A percentile compares a stretch with the other conserved stretches of the same genome.
Conservation (phyloP, 1,140 invertebrate genomes). For the Tetraneura akinire region DNA sequence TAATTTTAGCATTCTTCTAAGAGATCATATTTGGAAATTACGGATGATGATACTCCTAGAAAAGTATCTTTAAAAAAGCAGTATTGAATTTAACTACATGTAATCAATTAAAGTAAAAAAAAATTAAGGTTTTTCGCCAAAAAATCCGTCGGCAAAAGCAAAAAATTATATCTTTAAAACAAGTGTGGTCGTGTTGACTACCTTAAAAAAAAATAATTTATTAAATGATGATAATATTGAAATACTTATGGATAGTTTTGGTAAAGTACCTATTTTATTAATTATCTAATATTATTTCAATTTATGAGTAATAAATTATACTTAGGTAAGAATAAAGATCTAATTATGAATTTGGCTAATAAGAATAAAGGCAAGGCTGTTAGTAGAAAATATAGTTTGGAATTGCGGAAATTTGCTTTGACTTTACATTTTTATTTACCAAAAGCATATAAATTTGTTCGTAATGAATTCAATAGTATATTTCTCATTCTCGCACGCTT, state of each 20-base stretch:
- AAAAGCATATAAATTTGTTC: conserved; percentile 10
- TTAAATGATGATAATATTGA: background rate
- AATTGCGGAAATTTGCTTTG: background rate
- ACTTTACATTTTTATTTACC: background rate
- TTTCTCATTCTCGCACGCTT: conserved; percentile 7
- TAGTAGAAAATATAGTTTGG: background rate
- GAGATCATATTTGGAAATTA: too few species aligned
- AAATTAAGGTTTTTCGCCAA: background rate
- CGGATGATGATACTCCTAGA: background rate
- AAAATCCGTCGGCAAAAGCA: background rate
- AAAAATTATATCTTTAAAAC: conserved; percentile 10
- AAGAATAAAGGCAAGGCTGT: background rate
- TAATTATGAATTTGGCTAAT: background rate
- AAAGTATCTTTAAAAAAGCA: background rate
- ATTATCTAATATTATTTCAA: too few species aligned
- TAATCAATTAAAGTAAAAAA: background rate
- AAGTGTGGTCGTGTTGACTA: too few species aligned
- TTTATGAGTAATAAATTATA: too few species aligned
- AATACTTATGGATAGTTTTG: background rate
- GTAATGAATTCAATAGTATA: background rate
- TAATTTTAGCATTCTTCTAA: too few species aligned
- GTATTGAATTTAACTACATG: background rate
- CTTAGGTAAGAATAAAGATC: conserved; percentile 8
- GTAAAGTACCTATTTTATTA: too few species aligned
- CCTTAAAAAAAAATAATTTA: background rate